Evolutionary conservation across 2,888 invertebrate species (phyloP).

Genomic region (Automeris io): DNA sequence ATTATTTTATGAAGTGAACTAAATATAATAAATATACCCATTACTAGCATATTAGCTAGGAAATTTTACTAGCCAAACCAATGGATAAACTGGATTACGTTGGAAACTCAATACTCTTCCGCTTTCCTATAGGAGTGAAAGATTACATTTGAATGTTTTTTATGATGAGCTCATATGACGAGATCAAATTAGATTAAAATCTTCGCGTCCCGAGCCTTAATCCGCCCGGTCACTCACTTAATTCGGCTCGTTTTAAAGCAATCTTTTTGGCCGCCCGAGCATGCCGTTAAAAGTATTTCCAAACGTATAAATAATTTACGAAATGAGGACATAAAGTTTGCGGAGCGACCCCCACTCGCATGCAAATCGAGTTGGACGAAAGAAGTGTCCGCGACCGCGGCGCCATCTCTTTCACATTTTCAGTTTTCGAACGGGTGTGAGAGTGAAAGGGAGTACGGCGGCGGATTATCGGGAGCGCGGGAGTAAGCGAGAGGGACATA

Average conservation of each 20-base stretch:
- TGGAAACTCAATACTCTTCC: too few species aligned
- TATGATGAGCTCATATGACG: conserved; percentile 13
- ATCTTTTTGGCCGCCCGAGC: conserved; percentile 61
- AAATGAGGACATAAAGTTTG: conserved; percentile 76
- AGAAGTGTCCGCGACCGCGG: conserved; percentile 60
- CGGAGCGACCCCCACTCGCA: conserved; percentile 66
- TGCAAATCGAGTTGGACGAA: conserved; percentile 74
- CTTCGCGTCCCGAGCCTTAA: conserved; percentile 41
- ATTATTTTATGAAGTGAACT: too few species aligned
- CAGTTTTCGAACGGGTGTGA: conserved; percentile 25
- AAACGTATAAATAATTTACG: conserved; percentile 75
- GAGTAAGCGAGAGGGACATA: conserved; percentile 61
- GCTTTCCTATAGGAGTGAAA: too few species aligned
- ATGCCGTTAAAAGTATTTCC: conserved; percentile 72
- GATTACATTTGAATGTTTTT: too few species aligned
- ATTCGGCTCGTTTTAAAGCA: conserved; percentile 59
- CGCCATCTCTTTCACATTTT: conserved; percentile 53
- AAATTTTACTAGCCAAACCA: too few species aligned
- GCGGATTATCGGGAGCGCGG: conserved; percentile 24
- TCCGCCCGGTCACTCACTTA: conserved; percentile 59
- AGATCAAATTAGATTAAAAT: conserved; percentile 42
- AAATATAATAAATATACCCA: too few species aligned
- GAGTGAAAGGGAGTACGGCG: conserved; percentile 26
- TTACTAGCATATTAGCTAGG: too few species aligned
- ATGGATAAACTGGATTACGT: too few species aligned